These are phyloP conservation scores for Andrena cerasifolii DNA, from an alignment of 1,140 invertebrate species.

Conservation along the genomic window DNA sequence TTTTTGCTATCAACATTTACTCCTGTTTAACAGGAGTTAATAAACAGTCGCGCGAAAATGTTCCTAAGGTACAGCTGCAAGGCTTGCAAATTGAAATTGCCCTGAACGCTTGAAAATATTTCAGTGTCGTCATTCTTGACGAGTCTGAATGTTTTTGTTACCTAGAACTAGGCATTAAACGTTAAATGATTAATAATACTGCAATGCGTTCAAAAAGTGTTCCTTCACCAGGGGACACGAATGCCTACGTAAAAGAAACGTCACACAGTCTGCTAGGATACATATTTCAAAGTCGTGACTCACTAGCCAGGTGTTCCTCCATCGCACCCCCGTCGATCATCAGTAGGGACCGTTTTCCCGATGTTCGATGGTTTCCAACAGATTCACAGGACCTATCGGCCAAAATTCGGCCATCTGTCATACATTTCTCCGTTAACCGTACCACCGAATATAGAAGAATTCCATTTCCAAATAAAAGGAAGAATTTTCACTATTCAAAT, in stretches of 20 bases:
- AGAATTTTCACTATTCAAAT: no score
- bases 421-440: not conserved
- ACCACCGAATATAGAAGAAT: not conserved
- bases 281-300: constrained; percentile 49
- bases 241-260: constrained; percentile 10
- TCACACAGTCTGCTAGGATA: constrained; percentile 25
- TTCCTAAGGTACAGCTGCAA: no score
- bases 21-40: no score
- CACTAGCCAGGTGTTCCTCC: constrained; percentile 56
- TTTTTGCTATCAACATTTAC: no score
- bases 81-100: no score
- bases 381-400: not conserved
- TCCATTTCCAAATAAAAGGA: no score
- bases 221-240: not conserved
- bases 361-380: not conserved
- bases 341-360: constrained; percentile 27
- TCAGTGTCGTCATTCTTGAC: no score
- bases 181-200: not conserved
- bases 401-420: not conserved
- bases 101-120: no score
- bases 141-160: not conserved
- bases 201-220: not conserved
- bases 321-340: constrained; percentile 26
- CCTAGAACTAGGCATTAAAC: not conserved
- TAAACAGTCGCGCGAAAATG: no score